These are phyloP conservation scores for Prionace glauca DNA, from an alignment of 2,797 vertebrate species.

Conservation along the genomic window DNA sequence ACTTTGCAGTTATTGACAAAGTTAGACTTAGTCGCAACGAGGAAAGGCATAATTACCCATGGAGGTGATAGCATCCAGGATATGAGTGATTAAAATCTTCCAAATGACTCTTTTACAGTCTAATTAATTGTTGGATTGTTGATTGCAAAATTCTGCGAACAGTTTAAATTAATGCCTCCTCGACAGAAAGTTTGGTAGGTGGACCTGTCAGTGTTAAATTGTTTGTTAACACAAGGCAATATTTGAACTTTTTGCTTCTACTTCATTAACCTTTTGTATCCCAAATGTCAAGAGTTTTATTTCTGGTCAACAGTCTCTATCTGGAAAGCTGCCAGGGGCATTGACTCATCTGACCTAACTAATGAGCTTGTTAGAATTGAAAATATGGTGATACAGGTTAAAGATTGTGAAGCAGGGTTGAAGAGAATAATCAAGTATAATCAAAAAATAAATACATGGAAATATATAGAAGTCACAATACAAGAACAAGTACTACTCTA, in stretches of 20 bases:
- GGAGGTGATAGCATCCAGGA: neutral
- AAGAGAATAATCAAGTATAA: neutral
- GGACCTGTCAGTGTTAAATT: neutral
- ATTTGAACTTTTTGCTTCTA: neutral
- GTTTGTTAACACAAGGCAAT: neutral
- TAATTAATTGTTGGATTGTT: slow-evolving; percentile 38
- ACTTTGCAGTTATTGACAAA: neutral
- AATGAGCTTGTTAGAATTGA: neutral
- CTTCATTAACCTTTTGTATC: neutral
- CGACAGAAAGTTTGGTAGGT: neutral
- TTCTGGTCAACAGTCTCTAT: neutral
- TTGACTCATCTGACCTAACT: neutral
- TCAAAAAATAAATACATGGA: neutral
- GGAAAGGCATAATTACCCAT: slow-evolving; percentile 37
- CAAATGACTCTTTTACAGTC: slow-evolving; percentile 18
- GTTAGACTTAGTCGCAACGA: neutral
- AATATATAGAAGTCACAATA: too few relatives aligned
- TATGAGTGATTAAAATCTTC: slow-evolving; percentile 26
- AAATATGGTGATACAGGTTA: neutral
- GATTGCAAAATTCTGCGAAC: slow-evolving; percentile 3
- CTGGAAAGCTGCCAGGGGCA: neutral
- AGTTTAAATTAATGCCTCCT: slow-evolving; percentile 14
- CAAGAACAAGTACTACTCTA: neutral
- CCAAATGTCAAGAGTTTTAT: neutral
- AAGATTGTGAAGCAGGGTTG: neutral